These are phyloP conservation scores for Leptura quadrifasciata DNA, from an alignment of 2,888 invertebrate genomes.

Conservation along the genomic window DNA sequence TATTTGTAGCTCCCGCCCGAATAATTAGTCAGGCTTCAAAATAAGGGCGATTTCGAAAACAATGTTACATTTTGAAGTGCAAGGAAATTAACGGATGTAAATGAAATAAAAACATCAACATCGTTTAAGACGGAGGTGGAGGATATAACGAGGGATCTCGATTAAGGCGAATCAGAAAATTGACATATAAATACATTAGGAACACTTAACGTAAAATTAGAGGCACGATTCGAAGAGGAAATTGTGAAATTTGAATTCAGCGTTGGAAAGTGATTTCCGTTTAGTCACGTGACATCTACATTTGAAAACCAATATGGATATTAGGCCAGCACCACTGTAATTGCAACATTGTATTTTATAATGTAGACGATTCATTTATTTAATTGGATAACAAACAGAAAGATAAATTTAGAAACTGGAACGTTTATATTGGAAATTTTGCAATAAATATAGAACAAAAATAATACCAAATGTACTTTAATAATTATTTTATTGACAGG, in stretches of 20 bases:
- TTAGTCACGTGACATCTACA: slow-evolving; percentile 66
- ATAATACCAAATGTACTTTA: not conserved
- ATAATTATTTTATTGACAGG: no score
- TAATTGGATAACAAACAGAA: no score
- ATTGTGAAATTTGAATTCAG: slow-evolving; percentile 73
- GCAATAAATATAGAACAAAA: no score
- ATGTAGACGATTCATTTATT: no score
- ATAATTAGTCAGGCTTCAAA: slow-evolving; percentile 14
- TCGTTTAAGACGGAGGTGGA: slow-evolving; percentile 22
- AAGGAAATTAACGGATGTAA: slow-evolving; percentile 23
- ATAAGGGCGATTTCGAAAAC: slow-evolving; percentile 10
- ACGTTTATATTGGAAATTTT: not conserved
- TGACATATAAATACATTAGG: slow-evolving; percentile 71
- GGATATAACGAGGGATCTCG: slow-evolving; percentile 24
- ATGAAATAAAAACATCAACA: slow-evolving; percentile 28
- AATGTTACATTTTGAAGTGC: not conserved
- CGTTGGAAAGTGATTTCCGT: slow-evolving; percentile 70
- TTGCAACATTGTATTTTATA: no score
- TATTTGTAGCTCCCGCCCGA: not conserved
- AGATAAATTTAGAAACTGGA: not conserved
- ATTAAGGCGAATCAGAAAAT: slow-evolving; percentile 60
- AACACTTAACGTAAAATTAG: slow-evolving; percentile 70
- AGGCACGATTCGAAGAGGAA: slow-evolving; percentile 71
- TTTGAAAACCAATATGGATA: slow-evolving; percentile 53
- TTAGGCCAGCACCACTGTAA: slow-evolving; percentile 9